Conservation (phyloP, 92 coral and sea anemone species). For the Isaurus tuberculatus region DNA sequence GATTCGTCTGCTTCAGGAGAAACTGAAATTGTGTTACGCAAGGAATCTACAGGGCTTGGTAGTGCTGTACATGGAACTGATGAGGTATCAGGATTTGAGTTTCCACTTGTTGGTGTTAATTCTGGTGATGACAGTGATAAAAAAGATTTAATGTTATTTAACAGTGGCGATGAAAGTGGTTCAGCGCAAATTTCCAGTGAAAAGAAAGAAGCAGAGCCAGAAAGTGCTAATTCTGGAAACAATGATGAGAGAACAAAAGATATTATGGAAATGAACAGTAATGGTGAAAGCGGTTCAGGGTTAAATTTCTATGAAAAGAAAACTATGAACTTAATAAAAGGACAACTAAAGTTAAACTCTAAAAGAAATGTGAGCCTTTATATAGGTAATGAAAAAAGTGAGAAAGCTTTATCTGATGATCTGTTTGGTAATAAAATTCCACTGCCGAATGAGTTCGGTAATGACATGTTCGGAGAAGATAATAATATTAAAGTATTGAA, state of each 20-base stretch:
- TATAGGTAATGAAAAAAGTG: slow-evolving; percentile 6
- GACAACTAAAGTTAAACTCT: neutral
- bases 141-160: too few species aligned
- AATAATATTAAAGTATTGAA: neutral
- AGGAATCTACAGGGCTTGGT: neutral
- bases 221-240: neutral
- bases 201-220: neutral
- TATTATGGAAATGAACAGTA: neutral
- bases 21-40: neutral
- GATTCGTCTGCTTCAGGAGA: slow-evolving; percentile 18
- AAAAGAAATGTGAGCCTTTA: neutral
- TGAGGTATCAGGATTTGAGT: slow-evolving; percentile 29
- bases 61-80: neutral
- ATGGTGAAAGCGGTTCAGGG: neutral
- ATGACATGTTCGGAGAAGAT: slow-evolving; percentile 16
- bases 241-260: neutral
- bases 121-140: neutral
- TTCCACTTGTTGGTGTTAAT: neutral
- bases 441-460: neutral
- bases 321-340: neutral
- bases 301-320: neutral
- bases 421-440: neutral
- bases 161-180: too few species aligned
- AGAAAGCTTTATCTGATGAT: neutral
- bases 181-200: too few species aligned